Percentiles rank a stretch among this genome's conserved stretches.
Evolutionary conservation across 2,113 vertebrate species (phyloP).

Genomic region (Scomber colias): DNA sequence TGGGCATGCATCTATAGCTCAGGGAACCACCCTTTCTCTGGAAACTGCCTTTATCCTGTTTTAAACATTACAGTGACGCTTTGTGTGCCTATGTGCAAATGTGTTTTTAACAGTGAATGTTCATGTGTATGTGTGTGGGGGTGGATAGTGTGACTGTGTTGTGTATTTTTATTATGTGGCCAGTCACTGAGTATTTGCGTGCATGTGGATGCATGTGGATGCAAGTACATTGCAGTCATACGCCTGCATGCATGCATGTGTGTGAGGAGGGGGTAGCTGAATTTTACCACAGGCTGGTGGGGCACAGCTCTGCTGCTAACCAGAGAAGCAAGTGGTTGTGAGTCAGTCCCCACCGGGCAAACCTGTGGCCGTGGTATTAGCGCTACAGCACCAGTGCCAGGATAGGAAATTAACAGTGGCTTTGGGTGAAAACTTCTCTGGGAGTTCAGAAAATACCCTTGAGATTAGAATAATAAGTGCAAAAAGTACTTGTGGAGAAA

Average conservation of each 20-base stretch:
- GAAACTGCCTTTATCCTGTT: slow-evolving; percentile 77
- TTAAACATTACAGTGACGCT: slow-evolving; percentile 77
- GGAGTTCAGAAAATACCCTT: slow-evolving; percentile 66
- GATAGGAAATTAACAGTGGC: slow-evolving; percentile 77
- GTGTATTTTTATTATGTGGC: slow-evolving; percentile 72
- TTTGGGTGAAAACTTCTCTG: slow-evolving; percentile 73
- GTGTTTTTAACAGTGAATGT: slow-evolving; percentile 62
- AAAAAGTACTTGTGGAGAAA: slow-evolving; percentile 60
- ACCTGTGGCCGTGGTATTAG: slow-evolving; percentile 71
- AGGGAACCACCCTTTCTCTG: slow-evolving; percentile 80
- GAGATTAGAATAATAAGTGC: slow-evolving; percentile 71
- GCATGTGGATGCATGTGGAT: slow-evolving; percentile 50
- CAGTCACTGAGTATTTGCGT: slow-evolving; percentile 31
- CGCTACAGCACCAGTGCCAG: slow-evolving; percentile 56
- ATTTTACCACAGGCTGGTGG: slow-evolving; percentile 74
- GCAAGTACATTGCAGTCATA: slow-evolving; percentile 20
- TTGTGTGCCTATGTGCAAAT: slow-evolving; percentile 67
- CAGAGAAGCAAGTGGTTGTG: slow-evolving; percentile 79
- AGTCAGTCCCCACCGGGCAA: slow-evolving; percentile 78
- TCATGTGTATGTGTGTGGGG: slow-evolving; percentile 56
- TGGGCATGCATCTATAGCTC: slow-evolving; percentile 57
- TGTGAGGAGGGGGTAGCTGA: slow-evolving; percentile 70
- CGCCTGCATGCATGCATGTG: slow-evolving; percentile 46
- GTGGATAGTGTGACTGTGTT: slow-evolving; percentile 55
- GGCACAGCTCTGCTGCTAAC: slow-evolving; percentile 69